These are phyloP conservation scores for Himalopsyche phryganea DNA, from an alignment of 1,140 invertebrate species.

Conservation along the genomic window DNA sequence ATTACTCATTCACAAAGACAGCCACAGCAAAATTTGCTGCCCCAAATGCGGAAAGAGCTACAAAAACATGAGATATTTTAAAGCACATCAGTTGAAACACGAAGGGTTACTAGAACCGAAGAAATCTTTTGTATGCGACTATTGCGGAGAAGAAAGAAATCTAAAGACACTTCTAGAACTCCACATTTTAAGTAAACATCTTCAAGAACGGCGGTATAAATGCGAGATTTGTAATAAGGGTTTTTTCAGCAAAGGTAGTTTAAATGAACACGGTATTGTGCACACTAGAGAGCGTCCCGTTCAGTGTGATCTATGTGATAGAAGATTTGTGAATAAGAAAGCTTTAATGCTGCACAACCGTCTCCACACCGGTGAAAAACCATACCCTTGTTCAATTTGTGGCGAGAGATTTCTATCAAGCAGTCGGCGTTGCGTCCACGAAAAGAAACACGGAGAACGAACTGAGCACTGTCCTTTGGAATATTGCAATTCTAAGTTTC, in stretches of 20 bases:
- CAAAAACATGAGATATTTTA: slow-evolving; percentile 42
- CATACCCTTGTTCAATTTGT: slow-evolving; percentile 69
- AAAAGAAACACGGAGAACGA: slow-evolving; percentile 44
- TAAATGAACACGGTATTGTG: slow-evolving; percentile 47
- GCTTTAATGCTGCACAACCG: slow-evolving; percentile 47
- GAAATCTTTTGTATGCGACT: slow-evolving; percentile 45
- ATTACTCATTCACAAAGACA: slow-evolving; percentile 18
- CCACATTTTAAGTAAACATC: slow-evolving; percentile 51
- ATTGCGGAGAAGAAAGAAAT: slow-evolving; percentile 44
- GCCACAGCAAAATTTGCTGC: slow-evolving; percentile 35
- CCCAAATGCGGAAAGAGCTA: slow-evolving; percentile 45
- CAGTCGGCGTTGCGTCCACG: slow-evolving; percentile 44
- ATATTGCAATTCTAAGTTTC: slow-evolving; percentile 18
- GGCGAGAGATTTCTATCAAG: slow-evolving; percentile 54
- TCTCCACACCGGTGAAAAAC: slow-evolving; percentile 72
- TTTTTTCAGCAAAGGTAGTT: slow-evolving; percentile 46
- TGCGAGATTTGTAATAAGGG: slow-evolving; percentile 49
- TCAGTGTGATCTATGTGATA: slow-evolving; percentile 49
- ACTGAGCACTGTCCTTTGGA: slow-evolving; percentile 15
- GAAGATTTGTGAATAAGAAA: slow-evolving; percentile 46
- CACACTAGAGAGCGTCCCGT: slow-evolving; percentile 49
- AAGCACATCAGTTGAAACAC: slow-evolving; percentile 44
- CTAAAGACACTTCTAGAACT: slow-evolving; percentile 47
- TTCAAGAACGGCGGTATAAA: slow-evolving; percentile 47
- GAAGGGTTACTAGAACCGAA: slow-evolving; percentile 40